Base-by-base conservation (phyloP, 2,888 invertebrate species). In the Epiblema foenella region DNA sequence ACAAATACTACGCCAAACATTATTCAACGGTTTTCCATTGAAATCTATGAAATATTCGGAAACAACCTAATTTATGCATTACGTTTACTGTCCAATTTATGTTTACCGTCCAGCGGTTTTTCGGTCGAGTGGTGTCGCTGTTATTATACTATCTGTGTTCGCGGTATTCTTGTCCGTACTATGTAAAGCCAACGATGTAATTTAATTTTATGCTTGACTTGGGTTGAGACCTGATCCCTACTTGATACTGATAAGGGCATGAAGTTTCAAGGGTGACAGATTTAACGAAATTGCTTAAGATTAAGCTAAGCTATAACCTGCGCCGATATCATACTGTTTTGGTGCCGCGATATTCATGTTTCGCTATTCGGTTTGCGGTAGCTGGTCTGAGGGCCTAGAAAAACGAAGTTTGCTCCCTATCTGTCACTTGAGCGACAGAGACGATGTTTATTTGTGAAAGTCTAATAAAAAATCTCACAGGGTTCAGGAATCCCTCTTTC, bases 181-280 rank as follows among this genome's bases (percentile, higher is more conserved):
- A 66, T 66, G 54, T 59, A 42, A 33, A 39, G 59, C 54, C 56
- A 70, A 66, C 58, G 56, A 17, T 63, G 65, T 70, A 70, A 70
- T 70, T 65, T 70, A 59, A 46, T 70, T 70, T 66, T 54, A 60
- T 49, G 65, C 60, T 59, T 33, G 65, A 49, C 54, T 66, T 65
- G 29, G 33, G 39, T 64, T 59, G 59, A 37, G 33, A 65, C 60
- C 54, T 66, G 58, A 52, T 68, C 42, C 56, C 52, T 42, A 37
- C 33, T 56, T 70, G 17, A 69, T 65, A 69, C 65, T 70, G 59
- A 65, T 46, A 65, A 49, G 46, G n/a, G 58, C n/a, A n/a, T n/a
- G n/a, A n/a, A 42, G 52, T 46, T 58, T 52, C 20, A 46, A 52
- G 18, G 37, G 33, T 51, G n/a, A 29, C n/a, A 10, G 12, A 2